A percentile compares a stretch with the other conserved stretches of the same genome.
Conservation (phyloP, 35 echinoderm and acorn worm genomes). For the Ophioderma brevispina region DNA sequence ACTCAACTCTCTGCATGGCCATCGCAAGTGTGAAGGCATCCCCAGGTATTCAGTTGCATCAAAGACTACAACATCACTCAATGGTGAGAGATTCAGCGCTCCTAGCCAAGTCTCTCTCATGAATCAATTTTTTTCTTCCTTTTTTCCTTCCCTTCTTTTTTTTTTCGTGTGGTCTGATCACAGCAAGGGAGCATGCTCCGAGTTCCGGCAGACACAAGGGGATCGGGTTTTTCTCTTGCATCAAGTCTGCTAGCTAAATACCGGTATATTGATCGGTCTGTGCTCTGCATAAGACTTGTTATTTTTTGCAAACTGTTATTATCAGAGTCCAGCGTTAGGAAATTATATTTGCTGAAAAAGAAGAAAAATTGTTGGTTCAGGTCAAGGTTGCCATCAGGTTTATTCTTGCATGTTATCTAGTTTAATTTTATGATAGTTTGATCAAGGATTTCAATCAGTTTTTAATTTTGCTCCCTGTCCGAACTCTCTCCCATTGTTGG, state of each 20-base stretch:
- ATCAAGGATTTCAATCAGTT: no score
- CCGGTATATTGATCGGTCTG: conserved; percentile 11
- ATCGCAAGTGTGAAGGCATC: not conserved
- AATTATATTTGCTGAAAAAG: no score
- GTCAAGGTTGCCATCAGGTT: no score
- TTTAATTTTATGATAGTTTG: no score
- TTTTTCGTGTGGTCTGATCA: not conserved
- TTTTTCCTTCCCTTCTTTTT: conserved; percentile 1
- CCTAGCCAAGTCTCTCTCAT: not conserved
- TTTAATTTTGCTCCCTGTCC: no score
- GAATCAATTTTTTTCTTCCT: not conserved
- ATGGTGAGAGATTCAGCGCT: not conserved
- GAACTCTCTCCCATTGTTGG: no score
- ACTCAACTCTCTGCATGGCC: not conserved
- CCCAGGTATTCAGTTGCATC: not conserved
- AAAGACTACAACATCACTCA: not conserved
- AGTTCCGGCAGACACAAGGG: not conserved
- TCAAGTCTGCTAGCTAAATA: not conserved
- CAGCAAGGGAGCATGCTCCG: not conserved
- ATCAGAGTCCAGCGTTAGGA: not conserved
- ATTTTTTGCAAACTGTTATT: no score
- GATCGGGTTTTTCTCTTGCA: not conserved
- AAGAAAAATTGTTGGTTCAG: no score
- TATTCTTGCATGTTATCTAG: no score
- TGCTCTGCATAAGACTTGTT: no score